A percentile compares a stretch with the other conserved stretches of the same genome.
Conservation (phyloP, 2,797 vertebrate genomes). For the Muscicapa comitata region DNA sequence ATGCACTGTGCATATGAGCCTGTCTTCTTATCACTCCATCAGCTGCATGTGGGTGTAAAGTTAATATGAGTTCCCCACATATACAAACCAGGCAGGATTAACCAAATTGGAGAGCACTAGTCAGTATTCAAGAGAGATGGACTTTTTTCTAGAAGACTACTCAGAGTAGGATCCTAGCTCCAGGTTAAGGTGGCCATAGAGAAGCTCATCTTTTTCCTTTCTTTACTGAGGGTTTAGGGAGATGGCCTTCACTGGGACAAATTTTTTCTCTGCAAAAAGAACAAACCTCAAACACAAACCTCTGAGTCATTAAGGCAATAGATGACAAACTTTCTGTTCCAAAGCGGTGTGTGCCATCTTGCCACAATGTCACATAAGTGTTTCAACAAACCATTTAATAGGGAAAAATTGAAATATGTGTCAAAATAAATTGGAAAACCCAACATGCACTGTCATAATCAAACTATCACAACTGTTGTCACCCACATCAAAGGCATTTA, state of each 20-base stretch:
- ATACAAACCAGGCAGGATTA: neutral
- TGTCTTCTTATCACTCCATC: neutral
- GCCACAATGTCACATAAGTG: neutral
- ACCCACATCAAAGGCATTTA: neutral
- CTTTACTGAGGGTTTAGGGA: neutral
- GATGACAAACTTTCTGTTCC: neutral
- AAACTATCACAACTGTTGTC: neutral
- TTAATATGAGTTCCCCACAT: neutral
- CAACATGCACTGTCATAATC: neutral
- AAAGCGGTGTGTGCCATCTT: neutral
- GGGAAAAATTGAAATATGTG: neutral
- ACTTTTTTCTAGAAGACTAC: neutral
- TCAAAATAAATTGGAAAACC: neutral
- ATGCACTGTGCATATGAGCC: neutral
- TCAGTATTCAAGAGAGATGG: neutral
- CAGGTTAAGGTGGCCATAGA: neutral
- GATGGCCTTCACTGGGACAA: neutral
- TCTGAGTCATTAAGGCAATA: neutral
- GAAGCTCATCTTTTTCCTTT: neutral
- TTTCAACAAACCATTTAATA: neutral
- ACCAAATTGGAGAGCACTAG: neutral
- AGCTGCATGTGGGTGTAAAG: neutral
- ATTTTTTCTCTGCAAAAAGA: neutral
- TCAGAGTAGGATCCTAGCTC: neutral
- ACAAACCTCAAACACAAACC: neutral